These are phyloP conservation scores for Gymnoscopelus microlampas DNA, from an alignment of 2,797 vertebrate genomes.

Conservation along the genomic window DNA sequence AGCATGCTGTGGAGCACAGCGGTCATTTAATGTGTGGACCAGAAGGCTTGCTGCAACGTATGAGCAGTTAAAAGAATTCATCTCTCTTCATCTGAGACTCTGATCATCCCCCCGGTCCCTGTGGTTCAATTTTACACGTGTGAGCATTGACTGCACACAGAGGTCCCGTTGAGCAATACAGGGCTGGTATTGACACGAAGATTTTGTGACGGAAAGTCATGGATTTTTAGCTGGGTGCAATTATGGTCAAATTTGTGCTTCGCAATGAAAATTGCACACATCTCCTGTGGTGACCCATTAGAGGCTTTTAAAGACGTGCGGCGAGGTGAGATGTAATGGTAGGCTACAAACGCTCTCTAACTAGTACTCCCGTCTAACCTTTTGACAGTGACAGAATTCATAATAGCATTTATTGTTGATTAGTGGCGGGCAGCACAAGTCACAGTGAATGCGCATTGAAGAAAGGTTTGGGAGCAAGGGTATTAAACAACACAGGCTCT, in stretches of 20 bases:
- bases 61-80: constrained; percentile 53
- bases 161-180: constrained; percentile 24
- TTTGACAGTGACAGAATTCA: constrained; percentile 51
- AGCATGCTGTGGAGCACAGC: constrained; percentile 40
- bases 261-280: constrained; percentile 34
- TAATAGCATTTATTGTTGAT: constrained; percentile 50
- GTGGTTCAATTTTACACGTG: constrained; percentile 40
- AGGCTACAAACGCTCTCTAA: constrained; percentile 28
- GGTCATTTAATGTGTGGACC: constrained; percentile 50
- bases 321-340: constrained; percentile 38
- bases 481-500: no score
- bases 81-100: constrained; percentile 52
- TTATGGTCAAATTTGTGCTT: constrained; percentile 46
- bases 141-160: constrained; percentile 49
- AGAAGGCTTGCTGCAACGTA: constrained; percentile 26
- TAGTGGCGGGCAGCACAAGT: constrained; percentile 44
- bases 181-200: constrained; percentile 42
- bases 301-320: constrained; percentile 38
- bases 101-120: constrained; percentile 51
- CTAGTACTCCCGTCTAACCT: constrained; percentile 51
- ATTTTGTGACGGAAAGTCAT: constrained; percentile 41
- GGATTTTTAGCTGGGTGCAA: constrained; percentile 51
- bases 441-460: constrained; percentile 43
- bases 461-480: constrained; percentile 48
- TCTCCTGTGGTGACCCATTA: constrained; percentile 51